Evolutionary conservation across 53 echinoderm and acorn worm genomes (phyloP), one percentile per base, ranked within the genome.

Genomic region (Crossaster papposus): DNA sequence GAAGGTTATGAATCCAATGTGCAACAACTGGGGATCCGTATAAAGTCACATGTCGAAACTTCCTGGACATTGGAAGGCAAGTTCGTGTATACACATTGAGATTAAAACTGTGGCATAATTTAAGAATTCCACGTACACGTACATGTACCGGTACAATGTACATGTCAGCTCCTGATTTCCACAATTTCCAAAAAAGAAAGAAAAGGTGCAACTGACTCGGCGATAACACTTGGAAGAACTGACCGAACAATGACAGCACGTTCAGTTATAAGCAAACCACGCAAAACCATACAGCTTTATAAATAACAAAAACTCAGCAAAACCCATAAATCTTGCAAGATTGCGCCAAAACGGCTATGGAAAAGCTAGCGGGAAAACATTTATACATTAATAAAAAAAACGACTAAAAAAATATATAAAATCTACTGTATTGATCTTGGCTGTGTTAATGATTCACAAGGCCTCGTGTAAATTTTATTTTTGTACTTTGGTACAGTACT

Each of bases 261-360:
- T 32, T 77, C 87, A 87, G 74, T 87, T 87, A 87, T 87, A 87
- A 87, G 77, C 75, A 36, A 17, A 58, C 75, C 26, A 77, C 62
- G 30, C 72, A 87, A n/a, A 87, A 75, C 87, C 76, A 36, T 77
- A 72, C 76, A 55, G 76, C 87, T 77, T 87, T n/a, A n/a, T n/a
- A n/a, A n/a, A 87, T 77, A 77, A 58, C 74, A 87, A 58, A 75
- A 58, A 75, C 14, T 80, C 80, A 58, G 85, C 54, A 87, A 87
- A 87, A 75, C 54, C 87, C 37, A 87, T 87, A 87, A 87, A 87
- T 87, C 87, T 87, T 87, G 87, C 87, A 87, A 87, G 87, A 76
- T 87, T 87, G 87, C 58, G 55, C 58, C 76, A 52, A 87, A 87
- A 87, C 36, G 58, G 64, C 76, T 58, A 79, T 52, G 79, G 24